Percentiles rank a stretch among this genome's conserved stretches.
Evolutionary conservation across 2,797 vertebrate genomes (phyloP).

Genomic region (Poeciliopsis infans): DNA sequence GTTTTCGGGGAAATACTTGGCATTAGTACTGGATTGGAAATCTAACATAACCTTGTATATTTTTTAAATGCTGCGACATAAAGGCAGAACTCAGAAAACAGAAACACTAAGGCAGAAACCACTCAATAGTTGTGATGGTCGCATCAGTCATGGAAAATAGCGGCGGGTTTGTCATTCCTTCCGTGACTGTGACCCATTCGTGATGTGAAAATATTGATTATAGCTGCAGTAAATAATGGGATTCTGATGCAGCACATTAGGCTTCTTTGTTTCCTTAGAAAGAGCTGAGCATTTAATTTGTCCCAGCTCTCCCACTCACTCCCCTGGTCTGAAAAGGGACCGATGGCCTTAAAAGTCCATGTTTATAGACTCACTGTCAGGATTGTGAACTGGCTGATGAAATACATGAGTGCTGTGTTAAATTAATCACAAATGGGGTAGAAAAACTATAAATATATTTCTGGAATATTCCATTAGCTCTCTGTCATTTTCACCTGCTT

Average conservation of each 20-base stretch:
- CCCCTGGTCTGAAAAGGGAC: slow-evolving; percentile 26
- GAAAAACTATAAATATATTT: slow-evolving; percentile 65
- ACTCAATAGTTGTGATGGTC: not conserved
- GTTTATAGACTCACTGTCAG: slow-evolving; percentile 70
- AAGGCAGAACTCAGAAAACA: not conserved
- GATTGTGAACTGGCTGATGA: slow-evolving; percentile 67
- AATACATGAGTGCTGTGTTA: slow-evolving; percentile 59
- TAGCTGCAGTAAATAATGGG: slow-evolving; percentile 5
- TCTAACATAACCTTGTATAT: not conserved
- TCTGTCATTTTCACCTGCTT: slow-evolving; percentile 10
- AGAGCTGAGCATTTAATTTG: slow-evolving; percentile 24
- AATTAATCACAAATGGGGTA: slow-evolving; percentile 67
- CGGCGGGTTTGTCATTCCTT: not conserved
- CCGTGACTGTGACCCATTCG: not conserved
- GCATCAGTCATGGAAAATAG: not conserved
- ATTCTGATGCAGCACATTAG: slow-evolving; percentile 3
- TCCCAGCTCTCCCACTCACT: slow-evolving; percentile 21
- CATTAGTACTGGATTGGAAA: not conserved
- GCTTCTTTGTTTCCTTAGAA: slow-evolving; percentile 6
- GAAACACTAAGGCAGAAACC: not conserved
- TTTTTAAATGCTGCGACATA: not conserved
- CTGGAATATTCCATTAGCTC: slow-evolving; percentile 54
- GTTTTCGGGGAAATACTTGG: not conserved
- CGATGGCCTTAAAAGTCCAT: slow-evolving; percentile 75
- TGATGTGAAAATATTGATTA: slow-evolving; percentile 5